A percentile compares a stretch with the other conserved stretches of the same genome.
These are phyloP conservation scores for Drosophila falleni DNA, from an alignment of 2,888 invertebrate genomes.

Conservation along the genomic window DNA sequence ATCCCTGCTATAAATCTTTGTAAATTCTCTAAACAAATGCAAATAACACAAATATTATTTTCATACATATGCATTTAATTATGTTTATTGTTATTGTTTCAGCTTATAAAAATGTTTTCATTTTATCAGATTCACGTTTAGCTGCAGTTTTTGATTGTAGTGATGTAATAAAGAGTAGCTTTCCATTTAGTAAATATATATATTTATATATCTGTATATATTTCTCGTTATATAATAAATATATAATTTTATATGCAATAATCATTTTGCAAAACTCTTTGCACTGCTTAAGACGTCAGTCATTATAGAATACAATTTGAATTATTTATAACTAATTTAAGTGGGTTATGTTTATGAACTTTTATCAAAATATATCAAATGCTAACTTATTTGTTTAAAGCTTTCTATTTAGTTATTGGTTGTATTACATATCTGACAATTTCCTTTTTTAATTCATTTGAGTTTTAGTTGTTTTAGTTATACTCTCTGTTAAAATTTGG, in stretches of 20 bases:
- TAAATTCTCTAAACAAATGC: background rate
- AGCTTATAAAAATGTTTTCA: constrained; percentile 42
- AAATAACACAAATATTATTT: background rate
- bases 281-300: constrained; percentile 54
- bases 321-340: constrained; percentile 57
- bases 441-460: constrained; percentile 27
- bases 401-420: constrained; percentile 78
- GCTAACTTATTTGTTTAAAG: constrained; percentile 77
- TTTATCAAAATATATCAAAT: constrained; percentile 77
- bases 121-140: constrained; percentile 11
- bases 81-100: constrained; percentile 49
- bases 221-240: constrained; percentile 48
- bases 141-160: constrained; percentile 37
- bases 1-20: too few species aligned
- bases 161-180: constrained; percentile 29
- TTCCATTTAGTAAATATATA: constrained; percentile 32
- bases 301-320: constrained; percentile 55
- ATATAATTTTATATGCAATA: constrained; percentile 27
- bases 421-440: constrained; percentile 49
- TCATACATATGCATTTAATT: constrained; percentile 39
- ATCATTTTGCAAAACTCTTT: constrained; percentile 39
- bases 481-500: constrained; percentile 64
- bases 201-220: constrained; percentile 48
- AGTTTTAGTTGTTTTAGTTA: constrained; percentile 15
- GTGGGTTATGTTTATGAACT: constrained; percentile 32